Evolutionary conservation across 2,888 invertebrate genomes (phyloP), one percentile per base, ranked within the genome.

Genomic region (Danaus chrysippus): DNA sequence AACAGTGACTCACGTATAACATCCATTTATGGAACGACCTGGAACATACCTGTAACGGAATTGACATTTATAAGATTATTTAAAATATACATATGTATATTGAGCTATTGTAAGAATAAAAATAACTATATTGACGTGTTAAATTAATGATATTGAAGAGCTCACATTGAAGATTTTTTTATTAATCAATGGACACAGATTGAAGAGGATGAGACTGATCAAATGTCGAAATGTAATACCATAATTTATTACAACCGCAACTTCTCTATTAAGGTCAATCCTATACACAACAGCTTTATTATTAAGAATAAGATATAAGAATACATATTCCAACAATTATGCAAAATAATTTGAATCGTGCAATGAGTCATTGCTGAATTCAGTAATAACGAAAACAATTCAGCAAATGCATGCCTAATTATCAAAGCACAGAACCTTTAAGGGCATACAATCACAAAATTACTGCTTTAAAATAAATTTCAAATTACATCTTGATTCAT

Each of bases 391-490:
- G 63, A 63, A 67, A 64, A 62, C 67, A 65, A 68, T 68, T 67
- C 66, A 67, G 61, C 61, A 62, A 66, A 66, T 59, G 63, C 54
- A 61, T 58, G 53, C 61, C 62, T 64, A 62, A 66, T 64, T 64
- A 68, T 61, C 56, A 62, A 49, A 67, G 64, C 58, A 60, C 49
- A 58, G 58, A 62, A 67, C 65, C 63, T 67, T 65, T 66, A 72
- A 71, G 71, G 71, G 72, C 68, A 68, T 43, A 69, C 67, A 68
- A 69, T 69, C 68, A 65, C 64, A 65, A 66, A 70, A 70, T 71
- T 66, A 62, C 60, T 59, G 68, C 59, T 68, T 66, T 68, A 64
- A 71, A 34, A 71, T 70, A 71, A 62, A 67, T 71, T 68, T 70
- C 66, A 70, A 71, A 72, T 72, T 70, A 71, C 67, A 49, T 63